Evolutionary conservation across 2,888 invertebrate species (phyloP).

Genomic region (Chironomus tentans): DNA sequence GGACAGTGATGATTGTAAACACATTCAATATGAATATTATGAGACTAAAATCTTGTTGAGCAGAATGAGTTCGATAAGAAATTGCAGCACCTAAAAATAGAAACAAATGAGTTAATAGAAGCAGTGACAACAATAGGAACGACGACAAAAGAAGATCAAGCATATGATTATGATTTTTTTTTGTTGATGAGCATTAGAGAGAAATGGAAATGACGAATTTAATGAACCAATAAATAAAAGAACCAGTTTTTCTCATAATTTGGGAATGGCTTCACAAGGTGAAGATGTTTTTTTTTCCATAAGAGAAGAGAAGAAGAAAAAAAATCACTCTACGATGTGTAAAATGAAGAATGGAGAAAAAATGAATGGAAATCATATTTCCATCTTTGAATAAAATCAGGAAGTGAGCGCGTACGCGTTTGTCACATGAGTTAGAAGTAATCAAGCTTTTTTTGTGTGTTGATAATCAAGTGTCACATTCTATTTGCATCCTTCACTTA

Average conservation of each 20-base stretch:
- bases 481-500: neutral
- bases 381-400: neutral
- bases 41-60: slow-evolving; percentile 66
- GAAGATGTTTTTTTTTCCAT: neutral
- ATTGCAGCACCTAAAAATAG: slow-evolving; percentile 67
- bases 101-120: neutral
- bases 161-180: neutral
- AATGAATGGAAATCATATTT: slow-evolving; percentile 6
- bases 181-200: neutral
- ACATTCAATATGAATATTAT: slow-evolving; percentile 70
- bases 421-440: neutral
- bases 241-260: neutral
- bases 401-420: neutral
- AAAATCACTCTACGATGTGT: neutral
- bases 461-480: neutral
- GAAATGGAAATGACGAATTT: neutral
- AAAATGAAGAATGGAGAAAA: neutral
- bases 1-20: slow-evolving; percentile 81
- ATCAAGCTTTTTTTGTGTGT: neutral
- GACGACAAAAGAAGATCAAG: neutral
- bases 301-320: neutral
- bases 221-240: slow-evolving; percentile 7
- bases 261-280: neutral
- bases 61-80: slow-evolving; percentile 70
- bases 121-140: neutral